Conservation (phyloP, 2,113 vertebrate genomes). For the Coturnix japonica region DNA sequence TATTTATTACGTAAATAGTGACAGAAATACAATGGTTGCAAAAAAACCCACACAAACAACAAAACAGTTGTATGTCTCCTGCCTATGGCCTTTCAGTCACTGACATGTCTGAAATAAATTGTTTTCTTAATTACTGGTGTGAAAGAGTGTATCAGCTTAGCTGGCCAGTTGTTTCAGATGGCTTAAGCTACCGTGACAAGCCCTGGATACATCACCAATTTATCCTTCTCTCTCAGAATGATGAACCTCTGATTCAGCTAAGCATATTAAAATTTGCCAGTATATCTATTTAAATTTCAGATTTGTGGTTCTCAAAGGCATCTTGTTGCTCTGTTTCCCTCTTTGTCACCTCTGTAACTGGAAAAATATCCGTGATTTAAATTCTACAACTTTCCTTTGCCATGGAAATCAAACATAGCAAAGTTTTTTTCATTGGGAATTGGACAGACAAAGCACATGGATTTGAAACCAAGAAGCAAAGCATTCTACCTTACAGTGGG, state of each 20-base stretch:
- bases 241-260: background rate
- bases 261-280: constrained; percentile 21
- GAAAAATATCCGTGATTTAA: background rate
- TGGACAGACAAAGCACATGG: background rate
- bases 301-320: constrained; percentile 36
- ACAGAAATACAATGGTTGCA: background rate
- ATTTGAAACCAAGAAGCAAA: background rate
- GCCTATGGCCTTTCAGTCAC: background rate
- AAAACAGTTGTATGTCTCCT: background rate
- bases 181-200: background rate
- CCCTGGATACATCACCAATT: background rate
- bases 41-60: background rate
- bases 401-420: background rate
- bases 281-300: constrained; percentile 24
- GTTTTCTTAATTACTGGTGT: background rate
- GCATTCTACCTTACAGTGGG: background rate
- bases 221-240: background rate
- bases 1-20: fast-evolving
- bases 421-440: background rate
- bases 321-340: constrained; percentile 9
- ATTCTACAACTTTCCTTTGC: background rate
- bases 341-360: background rate
- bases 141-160: background rate
- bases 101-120: background rate
- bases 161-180: background rate